phyloP scores from a whole-genome alignment of 1,140 invertebrate species.

The Caerostris darwini region DNA sequence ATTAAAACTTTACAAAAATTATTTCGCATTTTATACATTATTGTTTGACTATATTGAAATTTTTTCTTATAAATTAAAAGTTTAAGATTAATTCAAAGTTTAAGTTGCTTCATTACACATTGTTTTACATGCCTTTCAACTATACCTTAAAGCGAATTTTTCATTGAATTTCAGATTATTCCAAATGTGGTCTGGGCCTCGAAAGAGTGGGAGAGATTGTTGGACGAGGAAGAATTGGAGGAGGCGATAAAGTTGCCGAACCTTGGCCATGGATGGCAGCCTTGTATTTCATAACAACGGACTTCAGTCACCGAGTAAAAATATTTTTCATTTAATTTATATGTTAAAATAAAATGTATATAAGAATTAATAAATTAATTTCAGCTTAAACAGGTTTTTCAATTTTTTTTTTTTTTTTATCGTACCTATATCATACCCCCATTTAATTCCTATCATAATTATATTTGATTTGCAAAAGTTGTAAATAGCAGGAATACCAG shows the following conservation, averaged over 20 bases:
- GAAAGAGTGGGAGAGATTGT: background rate
- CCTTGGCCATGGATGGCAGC: slow-evolving; percentile 78
- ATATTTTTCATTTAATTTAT: background rate
- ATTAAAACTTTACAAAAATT: no score
- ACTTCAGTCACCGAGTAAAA: background rate
- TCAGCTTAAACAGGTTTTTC: background rate
- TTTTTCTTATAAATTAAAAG: no score
- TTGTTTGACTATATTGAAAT: no score
- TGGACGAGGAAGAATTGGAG: slow-evolving; percentile 24
- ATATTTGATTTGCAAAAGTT: no score
- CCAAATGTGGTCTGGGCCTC: slow-evolving; percentile 65
- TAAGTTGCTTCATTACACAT: no score
- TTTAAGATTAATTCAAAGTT: no score
- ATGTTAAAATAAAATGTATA: background rate
- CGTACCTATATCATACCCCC: no score
- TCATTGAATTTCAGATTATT: slow-evolving; percentile 64
- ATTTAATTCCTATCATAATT: no score
- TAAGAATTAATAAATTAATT: background rate
- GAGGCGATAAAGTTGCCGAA: slow-evolving; percentile 10
- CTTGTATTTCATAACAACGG: slow-evolving; percentile 32
- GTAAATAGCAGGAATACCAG: no score
- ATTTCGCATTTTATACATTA: no score
- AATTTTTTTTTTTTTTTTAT: no score
- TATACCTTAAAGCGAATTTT: background rate
- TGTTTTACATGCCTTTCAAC: background rate